Percentiles rank a stretch among this genome's conserved stretches.
These are phyloP conservation scores for Ypsolopha sequella DNA, from an alignment of 2,888 invertebrate species.

Conservation along the genomic window DNA sequence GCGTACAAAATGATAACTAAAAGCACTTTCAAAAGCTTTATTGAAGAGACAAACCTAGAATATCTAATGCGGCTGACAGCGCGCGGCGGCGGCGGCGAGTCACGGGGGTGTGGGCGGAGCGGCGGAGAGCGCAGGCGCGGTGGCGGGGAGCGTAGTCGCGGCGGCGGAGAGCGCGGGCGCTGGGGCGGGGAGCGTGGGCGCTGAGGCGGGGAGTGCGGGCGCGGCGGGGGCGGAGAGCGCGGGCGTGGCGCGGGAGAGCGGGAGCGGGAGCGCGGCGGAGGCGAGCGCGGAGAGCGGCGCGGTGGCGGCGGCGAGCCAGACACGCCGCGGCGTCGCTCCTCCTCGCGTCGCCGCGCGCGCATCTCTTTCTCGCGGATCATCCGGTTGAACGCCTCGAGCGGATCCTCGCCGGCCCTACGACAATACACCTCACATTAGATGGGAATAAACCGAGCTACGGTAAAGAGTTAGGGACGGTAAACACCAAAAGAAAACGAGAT, in stretches of 20 bases:
- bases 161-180: slow-evolving; percentile 21
- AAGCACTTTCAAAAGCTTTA: background rate
- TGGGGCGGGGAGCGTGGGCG: slow-evolving; percentile 20
- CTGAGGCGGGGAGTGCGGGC: slow-evolving; percentile 21
- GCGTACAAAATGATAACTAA: background rate
- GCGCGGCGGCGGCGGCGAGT: slow-evolving; percentile 20
- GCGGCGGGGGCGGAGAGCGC: slow-evolving; percentile 18
- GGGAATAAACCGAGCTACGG: background rate
- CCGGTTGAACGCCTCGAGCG: slow-evolving; percentile 87
- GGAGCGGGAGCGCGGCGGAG: slow-evolving; percentile 17
- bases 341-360: slow-evolving; percentile 73
- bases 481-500: background rate
- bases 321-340: slow-evolving; percentile 63
- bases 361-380: slow-evolving; percentile 89
- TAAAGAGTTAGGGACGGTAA: background rate
- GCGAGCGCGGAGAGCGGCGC: slow-evolving; percentile 32
- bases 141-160: slow-evolving; percentile 51
- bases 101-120: slow-evolving; percentile 26
- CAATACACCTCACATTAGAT: background rate
- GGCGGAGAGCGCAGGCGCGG: slow-evolving; percentile 32
- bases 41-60: slow-evolving; percentile 45
- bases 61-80: slow-evolving; percentile 46
- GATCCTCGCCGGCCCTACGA: slow-evolving; percentile 75
- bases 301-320: slow-evolving; percentile 14
- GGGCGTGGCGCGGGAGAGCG: slow-evolving; percentile 16